phyloP scores from a whole-genome alignment of 2,888 invertebrate species.

The Parnassius glacialis region DNA sequence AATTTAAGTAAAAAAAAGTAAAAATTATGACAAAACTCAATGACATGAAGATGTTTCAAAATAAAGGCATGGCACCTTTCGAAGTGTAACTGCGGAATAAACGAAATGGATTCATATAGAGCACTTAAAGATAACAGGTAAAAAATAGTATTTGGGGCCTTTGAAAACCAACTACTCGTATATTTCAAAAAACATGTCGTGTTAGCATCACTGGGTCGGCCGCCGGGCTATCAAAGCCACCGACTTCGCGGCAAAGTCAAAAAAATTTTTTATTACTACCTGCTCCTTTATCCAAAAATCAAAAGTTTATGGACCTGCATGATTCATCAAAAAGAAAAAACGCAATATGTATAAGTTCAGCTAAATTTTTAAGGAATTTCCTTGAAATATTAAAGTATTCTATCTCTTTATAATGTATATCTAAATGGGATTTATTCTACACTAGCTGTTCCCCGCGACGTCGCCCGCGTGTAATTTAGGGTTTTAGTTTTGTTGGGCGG shows the following conservation, averaged over 20 bases:
- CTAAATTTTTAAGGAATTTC: not conserved
- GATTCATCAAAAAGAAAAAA: slow-evolving; percentile 62
- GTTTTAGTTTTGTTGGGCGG: too few relatives aligned
- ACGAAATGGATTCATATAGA: slow-evolving; percentile 40
- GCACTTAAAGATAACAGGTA: slow-evolving; percentile 52
- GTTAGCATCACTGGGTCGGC: slow-evolving; percentile 53
- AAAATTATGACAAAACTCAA: not conserved
- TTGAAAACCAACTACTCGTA: slow-evolving; percentile 62
- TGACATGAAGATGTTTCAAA: slow-evolving; percentile 17
- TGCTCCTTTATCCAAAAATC: slow-evolving; percentile 67
- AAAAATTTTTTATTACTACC: slow-evolving; percentile 63
- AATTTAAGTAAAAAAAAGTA: not conserved
- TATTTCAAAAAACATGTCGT: slow-evolving; percentile 71
- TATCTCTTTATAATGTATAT: too few relatives aligned
- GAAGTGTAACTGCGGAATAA: slow-evolving; percentile 37
- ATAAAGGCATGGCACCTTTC: slow-evolving; percentile 6
- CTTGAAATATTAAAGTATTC: not conserved
- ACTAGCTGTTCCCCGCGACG: too few relatives aligned
- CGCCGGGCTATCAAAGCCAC: slow-evolving; percentile 56
- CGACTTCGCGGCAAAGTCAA: slow-evolving; percentile 58
- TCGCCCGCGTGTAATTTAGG: too few relatives aligned
- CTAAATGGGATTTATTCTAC: too few relatives aligned
- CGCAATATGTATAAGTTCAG: not conserved
- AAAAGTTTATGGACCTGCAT: slow-evolving; percentile 61
- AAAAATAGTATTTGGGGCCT: slow-evolving; percentile 36